Evolutionary conservation across 1,140 invertebrate species (phyloP).

Genomic region (Antheraea mylitta): DNA sequence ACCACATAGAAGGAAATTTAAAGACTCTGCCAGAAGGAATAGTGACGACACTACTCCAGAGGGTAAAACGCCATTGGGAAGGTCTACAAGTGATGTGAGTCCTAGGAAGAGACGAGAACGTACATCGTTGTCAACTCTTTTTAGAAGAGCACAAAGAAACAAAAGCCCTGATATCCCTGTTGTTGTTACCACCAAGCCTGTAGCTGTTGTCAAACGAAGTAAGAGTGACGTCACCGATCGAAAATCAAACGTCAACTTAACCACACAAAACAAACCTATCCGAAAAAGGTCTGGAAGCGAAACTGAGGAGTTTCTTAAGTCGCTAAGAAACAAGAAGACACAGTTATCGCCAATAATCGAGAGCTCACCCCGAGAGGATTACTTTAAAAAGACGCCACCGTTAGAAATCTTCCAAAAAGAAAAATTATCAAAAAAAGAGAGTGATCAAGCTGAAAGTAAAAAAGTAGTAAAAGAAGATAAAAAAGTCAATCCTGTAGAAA

Average conservation of each 20-base stretch:
- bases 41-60: slow-evolving; percentile 59
- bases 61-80: slow-evolving; percentile 58
- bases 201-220: slow-evolving; percentile 79
- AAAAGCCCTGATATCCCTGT: slow-evolving; percentile 61
- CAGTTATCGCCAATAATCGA: slow-evolving; percentile 90
- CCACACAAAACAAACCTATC: slow-evolving; percentile 58
- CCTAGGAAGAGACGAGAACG: slow-evolving; percentile 68
- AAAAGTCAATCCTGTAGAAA: slow-evolving; percentile 75
- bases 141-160: slow-evolving; percentile 75
- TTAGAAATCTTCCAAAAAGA: slow-evolving; percentile 60
- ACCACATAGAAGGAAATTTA: slow-evolving; percentile 76
- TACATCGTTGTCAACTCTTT: slow-evolving; percentile 81
- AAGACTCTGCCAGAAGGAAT: slow-evolving; percentile 65
- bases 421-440: slow-evolving; percentile 50
- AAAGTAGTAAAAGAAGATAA: slow-evolving; percentile 40
- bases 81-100: slow-evolving; percentile 79
- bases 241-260: slow-evolving; percentile 74
- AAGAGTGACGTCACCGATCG: slow-evolving; percentile 85
- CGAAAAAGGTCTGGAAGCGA: slow-evolving; percentile 76
- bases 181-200: slow-evolving; percentile 62
- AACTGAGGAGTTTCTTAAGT: slow-evolving; percentile 77
- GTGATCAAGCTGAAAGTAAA: slow-evolving; percentile 27
- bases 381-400: slow-evolving; percentile 79
- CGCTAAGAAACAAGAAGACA: slow-evolving; percentile 79
- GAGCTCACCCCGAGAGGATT: slow-evolving; percentile 82